Evolutionary conservation across 2,888 invertebrate genomes (phyloP), one percentile per base, ranked within the genome.

Genomic region (Tetrapedia diversipes): DNA sequence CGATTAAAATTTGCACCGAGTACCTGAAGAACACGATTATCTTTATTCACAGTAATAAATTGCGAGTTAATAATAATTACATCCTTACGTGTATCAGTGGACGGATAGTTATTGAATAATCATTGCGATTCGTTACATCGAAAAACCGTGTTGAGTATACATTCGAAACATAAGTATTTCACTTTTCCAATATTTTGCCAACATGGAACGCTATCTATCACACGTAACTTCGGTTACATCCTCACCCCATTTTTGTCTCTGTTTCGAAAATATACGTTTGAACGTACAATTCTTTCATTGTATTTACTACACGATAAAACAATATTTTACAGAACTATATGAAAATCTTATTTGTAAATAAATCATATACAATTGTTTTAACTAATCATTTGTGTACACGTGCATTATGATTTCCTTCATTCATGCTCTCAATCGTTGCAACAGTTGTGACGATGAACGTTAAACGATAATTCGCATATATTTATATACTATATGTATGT

Each of bases 1-100:
- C 91, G 90, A 91, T 92, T 92, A 92, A 91, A 85, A 89, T 88
- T 83, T 83, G 75, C 84, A 88, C 89, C 85, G 88, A 86, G 82
- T 86, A 84, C 87, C 89, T 86, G 87, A 77, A 88, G 87, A 89
- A 89, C 86, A 89, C 86, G 85, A 87, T 90, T 89, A 89, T 87
- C 85, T 89, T 90, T 89, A 88, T 89, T 88, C 89, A 87, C 89
- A 89, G 88, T 87, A 86, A 87, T 87, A 90, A 88, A 88, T 71
- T 87, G 87, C 86, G 84, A 83, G 86, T 85, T 88, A 88, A 89
- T 89, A 89, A 88, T 88, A 89, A 89, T 90, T 89, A 90, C 85
- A 88, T 83, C 85, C 87, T 86, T 87, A 87, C 73, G 71, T 64
- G 72, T 83, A 86, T 85, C 82, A 82, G 85, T 87, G 87, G 86